These are phyloP conservation scores for Cyanoramphus novaezelandiae DNA, from an alignment of 2,113 vertebrate species.

Conservation along the genomic window DNA sequence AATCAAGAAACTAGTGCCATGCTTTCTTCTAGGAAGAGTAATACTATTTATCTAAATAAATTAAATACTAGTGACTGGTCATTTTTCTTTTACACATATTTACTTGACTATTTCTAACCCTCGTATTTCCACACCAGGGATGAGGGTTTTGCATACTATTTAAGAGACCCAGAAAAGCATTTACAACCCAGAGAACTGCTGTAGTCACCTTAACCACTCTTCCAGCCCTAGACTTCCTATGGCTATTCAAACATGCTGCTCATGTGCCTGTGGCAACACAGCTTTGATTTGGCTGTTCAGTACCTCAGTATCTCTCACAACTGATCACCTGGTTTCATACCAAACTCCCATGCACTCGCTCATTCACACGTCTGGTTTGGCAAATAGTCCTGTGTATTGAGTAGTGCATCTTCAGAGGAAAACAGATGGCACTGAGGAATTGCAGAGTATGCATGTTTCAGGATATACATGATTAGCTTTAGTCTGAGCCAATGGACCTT, in stretches of 20 bases:
- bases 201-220: not conserved
- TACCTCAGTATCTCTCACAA: not conserved
- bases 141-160: not conserved
- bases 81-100: not conserved
- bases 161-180: not conserved
- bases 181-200: not conserved
- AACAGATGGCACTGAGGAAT: not conserved
- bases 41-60: not conserved
- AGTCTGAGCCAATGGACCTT: not conserved
- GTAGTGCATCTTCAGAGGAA: not conserved
- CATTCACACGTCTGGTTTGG: not conserved
- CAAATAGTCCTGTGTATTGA: not conserved
- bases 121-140: not conserved
- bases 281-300: not conserved
- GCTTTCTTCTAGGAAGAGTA: not conserved
- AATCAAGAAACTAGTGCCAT: not conserved
- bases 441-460: not conserved
- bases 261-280: not conserved
- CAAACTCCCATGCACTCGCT: not conserved
- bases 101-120: not conserved
- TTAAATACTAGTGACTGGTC: not conserved
- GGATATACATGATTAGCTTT: not conserved
- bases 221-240: not conserved
- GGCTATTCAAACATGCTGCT: not conserved
- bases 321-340: not conserved